Conservation (phyloP, 1,140 invertebrate species). For the Caenorhabditis inopinata region DNA sequence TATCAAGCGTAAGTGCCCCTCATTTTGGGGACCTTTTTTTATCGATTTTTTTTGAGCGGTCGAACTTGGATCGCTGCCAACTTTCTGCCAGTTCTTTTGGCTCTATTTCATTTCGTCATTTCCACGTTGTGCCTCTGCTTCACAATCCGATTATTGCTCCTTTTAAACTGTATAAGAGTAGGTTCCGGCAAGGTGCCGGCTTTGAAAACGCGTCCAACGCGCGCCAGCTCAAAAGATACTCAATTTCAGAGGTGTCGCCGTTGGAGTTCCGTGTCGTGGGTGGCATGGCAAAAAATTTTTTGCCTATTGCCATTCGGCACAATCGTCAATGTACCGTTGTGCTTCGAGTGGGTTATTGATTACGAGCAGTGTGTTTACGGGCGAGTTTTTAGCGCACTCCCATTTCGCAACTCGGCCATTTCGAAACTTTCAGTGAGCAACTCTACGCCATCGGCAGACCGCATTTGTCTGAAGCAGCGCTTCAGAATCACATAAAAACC, state of each 20-base stretch:
- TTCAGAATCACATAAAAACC: conserved; percentile 8
- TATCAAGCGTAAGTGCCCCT: conserved; percentile 31
- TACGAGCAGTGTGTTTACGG: conserved; percentile 36
- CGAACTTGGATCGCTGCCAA: conserved; percentile 33
- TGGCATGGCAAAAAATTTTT: conserved; percentile 37
- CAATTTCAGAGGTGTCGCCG: conserved; percentile 26
- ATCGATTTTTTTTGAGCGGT: neutral
- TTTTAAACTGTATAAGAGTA: conserved; percentile 29
- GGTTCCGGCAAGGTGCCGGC: neutral
- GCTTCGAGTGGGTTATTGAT: conserved; percentile 35
- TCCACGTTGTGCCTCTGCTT: conserved; percentile 15
- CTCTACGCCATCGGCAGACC: conserved; percentile 34
- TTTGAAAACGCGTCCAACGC: neutral
- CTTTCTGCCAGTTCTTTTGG: conserved; percentile 24
- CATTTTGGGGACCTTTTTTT: neutral
- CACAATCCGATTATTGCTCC: neutral
- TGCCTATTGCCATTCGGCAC: conserved; percentile 35
- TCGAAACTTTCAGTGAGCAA: neutral
- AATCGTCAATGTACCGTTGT: conserved; percentile 33
- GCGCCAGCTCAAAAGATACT: neutral
- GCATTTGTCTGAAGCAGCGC: conserved; percentile 5
- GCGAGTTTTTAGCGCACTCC: too few relatives aligned
- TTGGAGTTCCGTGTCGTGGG: conserved; percentile 35
- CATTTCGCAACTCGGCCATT: too few relatives aligned
- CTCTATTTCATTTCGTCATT: conserved; percentile 30